Percentiles rank a stretch among this genome's conserved stretches.
These are phyloP conservation scores for Torymus texanus DNA, from an alignment of 2,888 invertebrate species.

Conservation along the genomic window DNA sequence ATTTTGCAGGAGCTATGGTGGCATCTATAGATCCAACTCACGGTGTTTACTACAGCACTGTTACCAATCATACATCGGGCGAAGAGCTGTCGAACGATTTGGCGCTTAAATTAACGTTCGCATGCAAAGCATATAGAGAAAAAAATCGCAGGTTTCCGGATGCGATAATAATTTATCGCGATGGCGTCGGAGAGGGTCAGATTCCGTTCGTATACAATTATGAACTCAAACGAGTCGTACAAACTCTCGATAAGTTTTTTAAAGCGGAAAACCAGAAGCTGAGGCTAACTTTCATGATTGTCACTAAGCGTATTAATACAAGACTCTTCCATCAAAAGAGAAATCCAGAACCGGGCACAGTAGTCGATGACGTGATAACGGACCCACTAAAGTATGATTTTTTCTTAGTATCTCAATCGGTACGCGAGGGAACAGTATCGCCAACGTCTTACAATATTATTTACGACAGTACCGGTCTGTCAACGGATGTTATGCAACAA, in stretches of 20 bases:
- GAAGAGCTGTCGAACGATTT: conserved; percentile 82
- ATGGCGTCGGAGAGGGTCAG: conserved; percentile 96
- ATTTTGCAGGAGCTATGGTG: conserved; percentile 83
- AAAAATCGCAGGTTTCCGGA: conserved; percentile 78
- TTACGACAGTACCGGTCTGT: conserved; percentile 82
- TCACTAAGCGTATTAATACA: conserved; percentile 91
- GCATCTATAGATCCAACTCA: conserved; percentile 80
- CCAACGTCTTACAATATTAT: conserved; percentile 94
- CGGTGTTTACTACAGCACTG: conserved; percentile 84
- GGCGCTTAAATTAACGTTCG: conserved; percentile 55
- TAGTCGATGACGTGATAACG: conserved; percentile 90
- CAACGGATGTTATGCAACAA: conserved; percentile 85
- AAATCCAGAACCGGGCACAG: conserved; percentile 89
- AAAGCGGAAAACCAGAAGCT: conserved; percentile 75
- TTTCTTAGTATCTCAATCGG: conserved; percentile 90
- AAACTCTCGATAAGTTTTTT: conserved; percentile 78
- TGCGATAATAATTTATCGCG: conserved; percentile 89
- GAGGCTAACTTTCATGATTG: conserved; percentile 85
- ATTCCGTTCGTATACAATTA: conserved; percentile 84
- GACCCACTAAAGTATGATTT: conserved; percentile 88
- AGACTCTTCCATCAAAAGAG: conserved; percentile 79
- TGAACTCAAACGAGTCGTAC: conserved; percentile 82
- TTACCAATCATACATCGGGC: conserved; percentile 83
- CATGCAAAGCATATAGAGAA: conserved; percentile 59
- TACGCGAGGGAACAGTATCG: conserved; percentile 90